Evolutionary conservation across 2,888 invertebrate genomes (phyloP).

Genomic region (Synergus laeviventris): DNA sequence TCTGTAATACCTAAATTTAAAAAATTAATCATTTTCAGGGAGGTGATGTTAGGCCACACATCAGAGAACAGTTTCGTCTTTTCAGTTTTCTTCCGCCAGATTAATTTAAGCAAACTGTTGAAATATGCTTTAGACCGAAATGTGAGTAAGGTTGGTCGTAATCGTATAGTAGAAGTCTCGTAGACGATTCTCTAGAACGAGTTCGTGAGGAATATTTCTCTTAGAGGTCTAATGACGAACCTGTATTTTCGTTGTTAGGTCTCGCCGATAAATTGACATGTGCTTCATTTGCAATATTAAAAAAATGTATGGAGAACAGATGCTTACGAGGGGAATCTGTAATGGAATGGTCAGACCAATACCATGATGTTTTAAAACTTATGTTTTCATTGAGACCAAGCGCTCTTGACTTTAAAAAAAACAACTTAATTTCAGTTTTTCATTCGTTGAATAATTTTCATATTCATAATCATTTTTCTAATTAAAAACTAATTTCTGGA

Average conservation of each 20-base stretch:
- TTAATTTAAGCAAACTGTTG: slow-evolving; percentile 76
- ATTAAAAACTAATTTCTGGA: background rate
- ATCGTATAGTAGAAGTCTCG: slow-evolving; percentile 12
- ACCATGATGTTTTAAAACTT: background rate
- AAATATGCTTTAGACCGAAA: slow-evolving; percentile 51
- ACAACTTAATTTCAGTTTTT: background rate
- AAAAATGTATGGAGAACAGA: slow-evolving; percentile 4
- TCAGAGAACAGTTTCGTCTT: slow-evolving; percentile 92
- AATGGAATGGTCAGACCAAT: background rate
- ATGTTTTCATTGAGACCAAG: background rate
- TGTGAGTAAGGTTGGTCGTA: slow-evolving; percentile 13
- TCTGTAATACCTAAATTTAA: background rate
- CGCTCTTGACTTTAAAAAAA: background rate
- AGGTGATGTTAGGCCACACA: slow-evolving; percentile 94
- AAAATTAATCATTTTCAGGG: slow-evolving; percentile 79
- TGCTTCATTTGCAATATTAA: slow-evolving; percentile 23
- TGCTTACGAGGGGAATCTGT: background rate
- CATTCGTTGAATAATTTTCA: background rate
- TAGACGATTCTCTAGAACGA: slow-evolving; percentile 34
- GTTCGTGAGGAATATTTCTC: slow-evolving; percentile 28
- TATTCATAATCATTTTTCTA: background rate
- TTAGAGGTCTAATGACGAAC: slow-evolving; percentile 11
- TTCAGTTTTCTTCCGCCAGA: slow-evolving; percentile 93
- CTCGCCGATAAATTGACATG: background rate
- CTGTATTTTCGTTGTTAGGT: background rate